A percentile compares a stretch with the other conserved stretches of the same genome.
phyloP scores from a whole-genome alignment of 1,140 invertebrate genomes.

The Leptinotarsa lineolata region DNA sequence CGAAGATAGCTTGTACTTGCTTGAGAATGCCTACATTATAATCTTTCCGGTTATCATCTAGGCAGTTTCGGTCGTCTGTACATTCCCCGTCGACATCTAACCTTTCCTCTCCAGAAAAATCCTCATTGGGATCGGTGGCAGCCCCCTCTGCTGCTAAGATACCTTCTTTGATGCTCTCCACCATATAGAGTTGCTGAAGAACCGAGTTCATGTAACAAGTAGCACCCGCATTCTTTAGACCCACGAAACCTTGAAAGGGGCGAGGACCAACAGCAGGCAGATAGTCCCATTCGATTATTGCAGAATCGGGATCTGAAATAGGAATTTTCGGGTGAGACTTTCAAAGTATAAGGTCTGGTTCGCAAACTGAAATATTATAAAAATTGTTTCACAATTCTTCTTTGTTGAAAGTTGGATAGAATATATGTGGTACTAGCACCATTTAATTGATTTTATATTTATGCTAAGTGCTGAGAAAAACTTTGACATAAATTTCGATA shows the following conservation, averaged over 20 bases:
- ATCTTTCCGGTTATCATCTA: slow-evolving; percentile 70
- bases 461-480: too few relatives aligned
- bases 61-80: slow-evolving; percentile 60
- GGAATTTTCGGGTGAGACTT: neutral
- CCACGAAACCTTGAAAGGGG: slow-evolving; percentile 89
- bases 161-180: slow-evolving; percentile 82
- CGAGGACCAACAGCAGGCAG: slow-evolving; percentile 92
- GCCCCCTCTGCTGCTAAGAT: slow-evolving; percentile 81
- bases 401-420: too few relatives aligned
- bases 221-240: slow-evolving; percentile 96
- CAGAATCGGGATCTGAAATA: slow-evolving; percentile 70
- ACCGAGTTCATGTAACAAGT: slow-evolving; percentile 99
- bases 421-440: too few relatives aligned
- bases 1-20: slow-evolving; percentile 97
- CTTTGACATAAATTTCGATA: too few relatives aligned
- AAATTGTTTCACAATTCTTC: too few relatives aligned
- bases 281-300: slow-evolving; percentile 95
- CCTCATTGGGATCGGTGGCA: slow-evolving; percentile 85
- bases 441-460: too few relatives aligned
- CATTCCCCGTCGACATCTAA: slow-evolving; percentile 47
- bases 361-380: too few relatives aligned
- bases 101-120: slow-evolving; percentile 83
- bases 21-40: slow-evolving; percentile 96
- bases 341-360: too few relatives aligned
- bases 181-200: slow-evolving; percentile 96